Evolutionary conservation across 2,888 invertebrate genomes (phyloP), one percentile per base, ranked within the genome.

Genomic region (Caenorhabditis sp.): DNA sequence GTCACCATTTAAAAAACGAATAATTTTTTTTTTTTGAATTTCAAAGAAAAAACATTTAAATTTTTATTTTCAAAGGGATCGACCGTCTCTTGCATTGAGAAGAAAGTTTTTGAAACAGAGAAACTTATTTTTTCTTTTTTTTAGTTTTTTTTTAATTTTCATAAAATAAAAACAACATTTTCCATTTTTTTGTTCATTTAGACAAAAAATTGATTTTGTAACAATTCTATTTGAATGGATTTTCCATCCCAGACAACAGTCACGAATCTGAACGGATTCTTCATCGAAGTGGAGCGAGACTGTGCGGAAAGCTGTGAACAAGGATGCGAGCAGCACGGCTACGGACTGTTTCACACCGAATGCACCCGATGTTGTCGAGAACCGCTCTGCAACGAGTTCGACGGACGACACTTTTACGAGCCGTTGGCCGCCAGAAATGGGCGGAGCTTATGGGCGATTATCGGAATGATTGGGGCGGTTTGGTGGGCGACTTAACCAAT

Each of bases 241-340:
- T 22, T 11, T 24, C n/a, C n/a, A n/a, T n/a, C n/a, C 32, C 80
- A 89, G 89, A 82, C 87, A 8, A 85, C 85, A 18, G 90, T 90
- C 0, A 88, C 88, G 4, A 88, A 87, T 76, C 77, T 89, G 22
- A 90, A 90, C 53, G 88, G 88, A 28, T 88, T 90, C 61, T 88
- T 90, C 69, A 84, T 88, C n/a, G 78, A 85, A 62, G 83, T 90
- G 15, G 87, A 88, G 35, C 53, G 90, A 37, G 89, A 89, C 51
- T 90, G 90, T 74, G 85, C 89, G 2, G 87, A 88, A 18, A 84
- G 82, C 8, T 89, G 86, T 56, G 69, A 77, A 18, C 82, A 86
- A 72, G 83, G 87, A n/a, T 87, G 87, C 26, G 80, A 84, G 28
- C 84, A 84, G 26, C 84, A 80, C 24, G 87, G 88, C 8, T 90